phyloP scores from a whole-genome alignment of 2,113 vertebrate species.

The Antechinus stuartii region DNA sequence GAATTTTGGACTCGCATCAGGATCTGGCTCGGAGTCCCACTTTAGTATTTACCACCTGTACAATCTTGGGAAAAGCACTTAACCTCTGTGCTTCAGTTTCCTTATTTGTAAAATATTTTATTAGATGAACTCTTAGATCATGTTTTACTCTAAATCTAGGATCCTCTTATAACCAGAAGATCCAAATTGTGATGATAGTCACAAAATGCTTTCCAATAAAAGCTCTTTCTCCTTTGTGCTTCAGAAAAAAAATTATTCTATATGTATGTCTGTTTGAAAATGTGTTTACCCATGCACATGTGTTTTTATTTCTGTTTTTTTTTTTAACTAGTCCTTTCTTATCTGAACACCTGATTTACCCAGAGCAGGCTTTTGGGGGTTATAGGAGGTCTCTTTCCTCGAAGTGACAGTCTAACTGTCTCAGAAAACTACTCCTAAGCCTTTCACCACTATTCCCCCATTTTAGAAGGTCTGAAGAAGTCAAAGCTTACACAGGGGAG shows the following conservation, averaged over 20 bases:
- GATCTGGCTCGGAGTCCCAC: neutral
- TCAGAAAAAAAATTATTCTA: neutral
- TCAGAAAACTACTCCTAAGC: neutral
- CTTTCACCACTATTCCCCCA: neutral
- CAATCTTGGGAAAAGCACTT: neutral
- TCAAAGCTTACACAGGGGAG: neutral
- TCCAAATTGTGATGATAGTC: neutral
- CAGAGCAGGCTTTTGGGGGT: neutral
- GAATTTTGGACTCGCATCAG: neutral
- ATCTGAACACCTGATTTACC: neutral
- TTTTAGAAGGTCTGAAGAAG: neutral
- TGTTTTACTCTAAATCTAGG: neutral
- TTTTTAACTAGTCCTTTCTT: neutral
- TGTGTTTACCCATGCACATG: constrained; percentile 9
- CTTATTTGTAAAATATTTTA: neutral
- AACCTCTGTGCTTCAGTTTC: neutral
- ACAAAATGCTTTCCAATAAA: neutral
- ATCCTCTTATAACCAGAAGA: neutral
- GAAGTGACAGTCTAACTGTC: neutral
- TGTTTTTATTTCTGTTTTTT: neutral
- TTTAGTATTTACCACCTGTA: neutral
- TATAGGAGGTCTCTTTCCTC: constrained; percentile 6
- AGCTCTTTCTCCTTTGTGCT: neutral
- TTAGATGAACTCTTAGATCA: neutral
- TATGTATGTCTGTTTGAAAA: neutral